Base-by-base conservation (phyloP, 1,140 invertebrate species). In the Apis florea region DNA sequence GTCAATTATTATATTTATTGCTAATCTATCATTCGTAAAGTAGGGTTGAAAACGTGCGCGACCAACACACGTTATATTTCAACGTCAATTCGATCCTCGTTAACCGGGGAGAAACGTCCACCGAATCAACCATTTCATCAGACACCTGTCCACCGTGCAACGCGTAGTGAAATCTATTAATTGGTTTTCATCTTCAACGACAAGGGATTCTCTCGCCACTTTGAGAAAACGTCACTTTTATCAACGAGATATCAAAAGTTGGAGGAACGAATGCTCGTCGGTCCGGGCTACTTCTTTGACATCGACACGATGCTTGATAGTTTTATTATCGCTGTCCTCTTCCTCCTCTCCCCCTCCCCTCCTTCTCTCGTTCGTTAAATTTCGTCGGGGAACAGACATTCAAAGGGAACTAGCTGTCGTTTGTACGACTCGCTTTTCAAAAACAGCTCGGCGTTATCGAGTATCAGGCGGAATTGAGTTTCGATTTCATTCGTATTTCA, bases 401-500 rank as follows among this genome's bases (percentile, higher is more conserved):
- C 64, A 19, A 70, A 51, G 11, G n/a, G n/a, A 24, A 12, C 40
- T 69, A 10, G 15, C 49, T 51, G 24, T 17, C 67, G 67, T 40
- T 49, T 26, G 67, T 26, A n/a, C 47, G n/a, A 21, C 8, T 21
- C n/a, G n/a, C 47, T 51, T 51, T 69, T 53, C n/a, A 10, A 51
- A 69, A 69, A 69, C 47, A 69, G 49, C 11, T 66, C 19, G 19
- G 19, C 9, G 12, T 15, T 51, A 51, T 49, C 47, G 49, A 26
- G n/a, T 19, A 24, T 69, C 67, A 51, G n/a, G 24, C 49, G n/a
- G 49, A 51, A 69, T 69, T 24, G 67, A 15, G 21, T 19, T 24
- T 40, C 31, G 31, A 40, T 40, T 69, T 53, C 24, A 49, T 69
- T 69, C 67, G 53, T 67, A 67, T 67, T 67, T 67, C 66, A 67